phyloP scores from a whole-genome alignment of 2,113 vertebrate species.

The Labeo catla region DNA sequence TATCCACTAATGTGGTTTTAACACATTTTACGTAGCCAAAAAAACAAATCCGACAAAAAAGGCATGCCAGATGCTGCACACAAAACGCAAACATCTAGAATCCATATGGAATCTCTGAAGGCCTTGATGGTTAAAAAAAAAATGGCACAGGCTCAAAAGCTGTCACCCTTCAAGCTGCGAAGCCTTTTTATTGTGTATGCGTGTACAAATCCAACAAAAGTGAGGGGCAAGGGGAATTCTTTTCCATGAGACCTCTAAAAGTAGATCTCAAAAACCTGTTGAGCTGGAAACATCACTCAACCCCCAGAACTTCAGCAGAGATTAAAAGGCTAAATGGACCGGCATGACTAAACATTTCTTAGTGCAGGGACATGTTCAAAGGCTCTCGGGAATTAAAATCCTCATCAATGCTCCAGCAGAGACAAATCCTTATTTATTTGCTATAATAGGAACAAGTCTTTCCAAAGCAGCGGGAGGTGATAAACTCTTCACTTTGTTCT shows the following conservation, averaged over 20 bases:
- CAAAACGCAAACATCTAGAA: conserved; percentile 51
- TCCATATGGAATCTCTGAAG: conserved; percentile 52
- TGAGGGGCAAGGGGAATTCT: background rate
- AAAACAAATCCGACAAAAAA: conserved; percentile 2
- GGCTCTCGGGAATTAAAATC: conserved; percentile 5
- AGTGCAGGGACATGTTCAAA: conserved; percentile 27
- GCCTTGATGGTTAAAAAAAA: conserved; percentile 47
- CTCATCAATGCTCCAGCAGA: conserved; percentile 39
- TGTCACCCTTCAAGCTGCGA: conserved; percentile 50
- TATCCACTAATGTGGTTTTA: background rate
- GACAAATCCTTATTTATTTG: conserved; percentile 50
- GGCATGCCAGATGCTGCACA: conserved; percentile 32
- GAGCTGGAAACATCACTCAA: conserved; percentile 34
- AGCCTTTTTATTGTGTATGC: conserved; percentile 43
- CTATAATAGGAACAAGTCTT: conserved; percentile 39
- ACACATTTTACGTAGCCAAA: background rate
- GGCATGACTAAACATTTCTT: conserved; percentile 33
- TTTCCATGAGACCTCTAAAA: conserved; percentile 15
- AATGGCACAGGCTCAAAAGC: conserved; percentile 48
- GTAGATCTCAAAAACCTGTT: conserved; percentile 33
- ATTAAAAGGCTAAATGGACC: conserved; percentile 36
- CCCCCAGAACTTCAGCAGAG: conserved; percentile 45
- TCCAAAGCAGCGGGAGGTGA: conserved; percentile 28
- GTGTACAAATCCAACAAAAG: conserved; percentile 32
- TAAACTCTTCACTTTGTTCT: conserved; percentile 38